Percentiles rank a stretch among this genome's conserved stretches.
phyloP scores from a whole-genome alignment of 2,113 vertebrate species.

The Planiliza haematocheilus region DNA sequence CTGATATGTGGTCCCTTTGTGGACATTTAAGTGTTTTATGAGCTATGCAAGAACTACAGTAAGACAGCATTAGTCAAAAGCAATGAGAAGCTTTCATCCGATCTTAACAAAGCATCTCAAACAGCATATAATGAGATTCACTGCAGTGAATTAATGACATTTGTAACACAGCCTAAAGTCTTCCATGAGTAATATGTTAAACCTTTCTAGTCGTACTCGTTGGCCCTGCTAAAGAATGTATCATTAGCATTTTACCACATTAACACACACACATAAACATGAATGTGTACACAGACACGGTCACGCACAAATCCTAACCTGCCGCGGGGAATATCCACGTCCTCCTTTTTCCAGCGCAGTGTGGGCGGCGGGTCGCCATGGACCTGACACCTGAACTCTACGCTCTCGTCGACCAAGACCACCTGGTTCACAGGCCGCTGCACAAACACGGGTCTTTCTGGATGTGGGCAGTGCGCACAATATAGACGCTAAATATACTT shows the following conservation, averaged over 20 bases:
- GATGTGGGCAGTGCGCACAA: slow-evolving; percentile 46
- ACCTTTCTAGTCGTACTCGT: slow-evolving; percentile 25
- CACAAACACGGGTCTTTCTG: slow-evolving; percentile 93
- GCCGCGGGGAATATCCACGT: slow-evolving; percentile 90
- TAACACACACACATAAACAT: background rate
- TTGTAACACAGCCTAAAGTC: slow-evolving; percentile 42
- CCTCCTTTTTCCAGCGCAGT: slow-evolving; percentile 94
- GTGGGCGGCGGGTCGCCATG: slow-evolving; percentile 93
- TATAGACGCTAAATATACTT: slow-evolving; percentile 40
- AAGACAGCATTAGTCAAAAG: slow-evolving; percentile 29
- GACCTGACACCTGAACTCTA: slow-evolving; percentile 95
- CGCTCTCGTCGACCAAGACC: slow-evolving; percentile 91
- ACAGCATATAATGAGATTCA: slow-evolving; percentile 47
- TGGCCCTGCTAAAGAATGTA: slow-evolving; percentile 42
- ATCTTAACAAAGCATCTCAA: slow-evolving; percentile 22
- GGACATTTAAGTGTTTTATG: slow-evolving; percentile 5
- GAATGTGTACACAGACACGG: background rate
- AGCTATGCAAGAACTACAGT: background rate
- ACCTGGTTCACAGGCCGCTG: slow-evolving; percentile 95
- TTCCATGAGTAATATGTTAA: slow-evolving; percentile 23
- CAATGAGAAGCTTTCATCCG: slow-evolving; percentile 27
- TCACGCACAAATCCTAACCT: slow-evolving; percentile 81
- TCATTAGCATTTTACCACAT: slow-evolving; percentile 10
- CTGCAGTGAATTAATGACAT: slow-evolving; percentile 32
- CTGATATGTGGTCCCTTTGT: background rate